A percentile compares a stretch with the other conserved stretches of the same genome.
These are phyloP conservation scores for Notamacropus eugenii DNA, from an alignment of 2,797 vertebrate species.

Conservation along the genomic window DNA sequence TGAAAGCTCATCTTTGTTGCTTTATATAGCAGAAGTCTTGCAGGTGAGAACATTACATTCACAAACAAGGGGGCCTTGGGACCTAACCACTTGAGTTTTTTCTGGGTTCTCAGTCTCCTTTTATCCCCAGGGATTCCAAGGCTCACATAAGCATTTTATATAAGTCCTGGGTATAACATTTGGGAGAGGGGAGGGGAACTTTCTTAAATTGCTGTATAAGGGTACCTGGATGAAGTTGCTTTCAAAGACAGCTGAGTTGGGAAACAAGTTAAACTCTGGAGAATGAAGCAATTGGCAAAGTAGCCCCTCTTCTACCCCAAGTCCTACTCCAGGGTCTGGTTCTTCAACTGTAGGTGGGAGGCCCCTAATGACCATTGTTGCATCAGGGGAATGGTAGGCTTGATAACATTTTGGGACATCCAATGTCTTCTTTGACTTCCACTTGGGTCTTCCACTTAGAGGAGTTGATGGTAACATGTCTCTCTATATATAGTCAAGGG, in stretches of 20 bases:
- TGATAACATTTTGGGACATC: conserved; percentile 68
- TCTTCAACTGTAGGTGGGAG: conserved; percentile 68
- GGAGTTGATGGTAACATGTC: conserved; percentile 73
- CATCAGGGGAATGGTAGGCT: conserved; percentile 65
- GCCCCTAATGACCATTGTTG: conserved; percentile 73
- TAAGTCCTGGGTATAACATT: background rate
- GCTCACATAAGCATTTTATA: background rate
- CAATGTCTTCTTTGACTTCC: conserved; percentile 68
- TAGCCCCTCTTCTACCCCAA: conserved; percentile 77
- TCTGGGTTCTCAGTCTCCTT: background rate
- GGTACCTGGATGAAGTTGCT: conserved; percentile 84
- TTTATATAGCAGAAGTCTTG: background rate
- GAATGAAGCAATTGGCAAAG: conserved; percentile 79
- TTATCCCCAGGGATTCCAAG: background rate
- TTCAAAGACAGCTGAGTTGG: conserved; percentile 81
- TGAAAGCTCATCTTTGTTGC: background rate
- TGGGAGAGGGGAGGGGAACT: conserved; percentile 2
- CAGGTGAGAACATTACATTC: background rate
- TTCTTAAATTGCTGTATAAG: background rate
- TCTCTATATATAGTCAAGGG: conserved; percentile 65
- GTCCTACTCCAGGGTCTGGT: conserved; percentile 57
- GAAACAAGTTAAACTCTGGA: conserved; percentile 81
- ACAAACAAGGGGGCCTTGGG: background rate
- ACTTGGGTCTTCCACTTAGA: conserved; percentile 68
- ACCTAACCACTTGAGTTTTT: background rate